Conservation (phyloP, 2,888 invertebrate species). For the Latrodectus elegans region DNA sequence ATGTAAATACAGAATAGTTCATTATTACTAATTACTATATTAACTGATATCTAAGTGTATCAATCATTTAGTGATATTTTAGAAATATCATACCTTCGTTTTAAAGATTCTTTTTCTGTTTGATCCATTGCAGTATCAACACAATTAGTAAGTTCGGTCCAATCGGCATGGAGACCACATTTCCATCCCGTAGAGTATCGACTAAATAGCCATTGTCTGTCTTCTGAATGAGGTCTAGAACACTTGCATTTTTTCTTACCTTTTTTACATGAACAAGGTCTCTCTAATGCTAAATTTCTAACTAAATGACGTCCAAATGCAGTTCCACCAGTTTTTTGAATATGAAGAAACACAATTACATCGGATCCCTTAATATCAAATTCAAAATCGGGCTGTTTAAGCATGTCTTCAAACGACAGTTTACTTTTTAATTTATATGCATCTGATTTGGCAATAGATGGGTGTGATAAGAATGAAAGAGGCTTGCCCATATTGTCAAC, state of each 20-base stretch:
- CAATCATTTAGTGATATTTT: no score
- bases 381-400: slow-evolving; percentile 65
- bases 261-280: slow-evolving; percentile 82
- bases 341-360: slow-evolving; percentile 98
- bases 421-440: slow-evolving; percentile 37
- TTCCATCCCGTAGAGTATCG: slow-evolving; percentile 98
- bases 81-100: slow-evolving; percentile 59
- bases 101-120: slow-evolving; percentile 82
- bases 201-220: slow-evolving; percentile 97
- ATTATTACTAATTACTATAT: neutral
- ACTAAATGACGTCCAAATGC: slow-evolving; percentile 97
- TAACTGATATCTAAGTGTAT: neutral
- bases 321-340: slow-evolving; percentile 98
- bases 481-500: slow-evolving; percentile 70
- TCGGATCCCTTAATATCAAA: slow-evolving; percentile 82
- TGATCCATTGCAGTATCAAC: slow-evolving; percentile 93
- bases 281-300: slow-evolving; percentile 91
- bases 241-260: slow-evolving; percentile 73
- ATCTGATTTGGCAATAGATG: slow-evolving; percentile 46
- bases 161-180: slow-evolving; percentile 98
- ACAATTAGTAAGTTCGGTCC: slow-evolving; percentile 95
- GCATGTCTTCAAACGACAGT: slow-evolving; percentile 68
- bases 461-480: slow-evolving; percentile 68
- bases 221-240: slow-evolving; percentile 75
- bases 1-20: neutral